These are phyloP conservation scores for Lepus oiostolus DNA, from an alignment of 2,797 vertebrate genomes.

Conservation along the genomic window DNA sequence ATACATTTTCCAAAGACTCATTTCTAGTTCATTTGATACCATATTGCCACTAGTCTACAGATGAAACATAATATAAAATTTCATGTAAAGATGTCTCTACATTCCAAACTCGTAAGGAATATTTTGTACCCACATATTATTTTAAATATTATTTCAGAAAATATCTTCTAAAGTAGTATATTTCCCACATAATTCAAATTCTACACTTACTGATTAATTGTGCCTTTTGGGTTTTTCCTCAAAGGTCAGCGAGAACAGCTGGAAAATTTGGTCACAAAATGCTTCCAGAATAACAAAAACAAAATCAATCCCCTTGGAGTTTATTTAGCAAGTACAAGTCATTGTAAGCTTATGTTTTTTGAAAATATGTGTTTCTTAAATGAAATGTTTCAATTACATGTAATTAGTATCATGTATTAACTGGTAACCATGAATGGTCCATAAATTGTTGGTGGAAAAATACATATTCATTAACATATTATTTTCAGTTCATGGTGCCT, in stretches of 20 bases:
- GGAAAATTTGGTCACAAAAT: not conserved
- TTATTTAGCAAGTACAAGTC: not conserved
- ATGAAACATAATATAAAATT: not conserved
- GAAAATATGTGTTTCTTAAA: conserved; percentile 43
- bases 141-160: conserved; percentile 48
- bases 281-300: not conserved
- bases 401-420: conserved; percentile 4
- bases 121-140: conserved; percentile 1
- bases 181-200: not conserved
- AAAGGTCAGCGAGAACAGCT: not conserved
- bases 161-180: not conserved
- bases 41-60: not conserved
- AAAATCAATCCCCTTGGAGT: not conserved
- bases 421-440: not conserved
- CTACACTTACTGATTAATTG: not conserved
- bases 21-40: not conserved
- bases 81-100: not conserved
- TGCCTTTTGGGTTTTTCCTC: not conserved
- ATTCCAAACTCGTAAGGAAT: not conserved
- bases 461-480: conserved; percentile 41
- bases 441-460: conserved; percentile 67
- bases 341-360: conserved; percentile 23
- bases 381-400: conserved; percentile 30
- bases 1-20: not conserved
- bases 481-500: conserved; percentile 53